Evolutionary conservation across 2,113 vertebrate genomes (phyloP), one percentile per base, ranked within the genome.

Genomic region (Eubucco bourcierii): DNA sequence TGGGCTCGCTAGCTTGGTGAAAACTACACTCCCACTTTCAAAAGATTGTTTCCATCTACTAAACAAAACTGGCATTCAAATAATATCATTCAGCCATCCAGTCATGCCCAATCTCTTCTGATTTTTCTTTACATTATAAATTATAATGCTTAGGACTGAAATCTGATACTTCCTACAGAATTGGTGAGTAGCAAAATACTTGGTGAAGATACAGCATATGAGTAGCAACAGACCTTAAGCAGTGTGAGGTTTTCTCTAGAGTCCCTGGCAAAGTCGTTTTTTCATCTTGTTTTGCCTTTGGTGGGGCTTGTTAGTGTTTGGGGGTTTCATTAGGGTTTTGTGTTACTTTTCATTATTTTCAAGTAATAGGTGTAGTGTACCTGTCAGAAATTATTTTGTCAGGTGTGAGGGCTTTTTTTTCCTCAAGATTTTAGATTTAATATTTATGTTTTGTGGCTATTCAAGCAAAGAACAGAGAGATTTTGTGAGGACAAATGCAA

Each of bases 401-500:
- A 53, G 8, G 8, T 11, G 14, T 2, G 2, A 53, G 13, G 37
- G 86, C 77, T 81, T 89, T 58, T 58, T 39, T 27, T n/a, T 46
- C 12, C 34, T 46, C 12, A 47, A 66, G 66, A 53, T 59, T 95
- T 93, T 44, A 47, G n/a, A 80, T 82, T 70, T 88, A 74, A 72
- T 68, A 92, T 93, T 95, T 91, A 75, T 78, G 37, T 68, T 63
- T 61, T 80, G 47, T 83, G 84, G 64, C 20, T n/a, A 24, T 88
- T 76, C 77, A 77, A 55, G 76, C 11, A 89, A 82, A 67, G 80
- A 95, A 50, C 31, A 83, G 86, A 83, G 61, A 76, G 33, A 68
- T 66, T 88, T 96, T 82, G 39, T 75, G 80, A 83, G 67, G 70
- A 63, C 68, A 92, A 92, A 80, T 33, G 20, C 8, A 9, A 75